These are phyloP conservation scores for Xanthostigma xanthostigma DNA, from an alignment of 2,888 invertebrate species.

Conservation along the genomic window DNA sequence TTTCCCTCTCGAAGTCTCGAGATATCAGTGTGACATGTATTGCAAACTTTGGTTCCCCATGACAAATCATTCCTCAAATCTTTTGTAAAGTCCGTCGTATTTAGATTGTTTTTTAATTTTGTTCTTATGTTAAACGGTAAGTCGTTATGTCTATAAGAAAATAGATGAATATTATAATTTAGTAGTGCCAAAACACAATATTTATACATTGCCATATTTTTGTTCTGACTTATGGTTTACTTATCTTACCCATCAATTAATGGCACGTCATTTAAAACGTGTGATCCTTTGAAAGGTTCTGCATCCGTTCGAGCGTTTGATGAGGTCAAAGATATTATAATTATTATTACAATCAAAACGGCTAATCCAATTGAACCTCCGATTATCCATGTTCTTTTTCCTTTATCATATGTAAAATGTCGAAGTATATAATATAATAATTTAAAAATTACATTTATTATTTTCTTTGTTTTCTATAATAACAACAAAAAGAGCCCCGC, in stretches of 20 bases:
- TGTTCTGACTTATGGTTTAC: not conserved
- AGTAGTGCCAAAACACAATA: not conserved
- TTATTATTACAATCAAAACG: too few species aligned
- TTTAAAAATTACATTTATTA: too few species aligned
- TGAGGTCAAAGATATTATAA: too few species aligned
- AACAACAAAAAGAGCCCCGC: too few species aligned
- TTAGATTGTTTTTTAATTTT: slow-evolving; percentile 26
- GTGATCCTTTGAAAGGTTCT: not conserved
- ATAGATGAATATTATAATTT: not conserved
- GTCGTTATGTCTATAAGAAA: slow-evolving; percentile 33
- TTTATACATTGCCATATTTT: not conserved
- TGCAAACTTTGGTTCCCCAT: slow-evolving; percentile 25
- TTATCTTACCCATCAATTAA: not conserved
- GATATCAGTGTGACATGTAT: slow-evolving; percentile 34
- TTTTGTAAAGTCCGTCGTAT: slow-evolving; percentile 25
- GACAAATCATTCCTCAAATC: slow-evolving; percentile 24
- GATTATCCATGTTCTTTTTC: too few species aligned
- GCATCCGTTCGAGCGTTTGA: too few species aligned
- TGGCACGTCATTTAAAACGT: not conserved
- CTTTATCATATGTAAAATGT: too few species aligned
- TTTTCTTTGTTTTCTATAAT: too few species aligned
- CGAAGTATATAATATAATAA: too few species aligned
- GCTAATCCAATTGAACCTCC: too few species aligned
- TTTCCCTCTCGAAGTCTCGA: slow-evolving; percentile 32
- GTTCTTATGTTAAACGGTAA: slow-evolving; percentile 29